Base-by-base conservation (phyloP, 2,888 invertebrate species). In the Morinoia aosen region DNA sequence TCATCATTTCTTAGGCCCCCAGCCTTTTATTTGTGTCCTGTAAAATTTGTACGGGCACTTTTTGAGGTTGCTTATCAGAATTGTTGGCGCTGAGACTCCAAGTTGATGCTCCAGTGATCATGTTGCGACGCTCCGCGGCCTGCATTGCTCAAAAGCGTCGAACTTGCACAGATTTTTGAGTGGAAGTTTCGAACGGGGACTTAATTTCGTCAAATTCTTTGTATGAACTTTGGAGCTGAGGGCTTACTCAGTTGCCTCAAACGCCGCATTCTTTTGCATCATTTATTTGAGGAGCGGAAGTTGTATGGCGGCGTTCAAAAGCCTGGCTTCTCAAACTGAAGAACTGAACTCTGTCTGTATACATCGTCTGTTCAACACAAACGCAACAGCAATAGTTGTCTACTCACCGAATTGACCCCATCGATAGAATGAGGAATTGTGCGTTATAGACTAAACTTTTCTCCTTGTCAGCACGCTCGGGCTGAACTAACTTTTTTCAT, bases 181-280 rank as follows among this genome's bases (percentile, higher is more conserved):
- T n/a, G 58, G 25, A 93, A 93, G 57, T 93, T 93, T 48, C 48
- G 57, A 8, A 40, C 25, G 57, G 57, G 93, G 93, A 93, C 93
- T 93, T 93, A 93, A 93, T 93, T 93, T 57, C 93, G 93, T 93
- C 48, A 93, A 93, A 48, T 93, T 93, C 93, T 57, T 57, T 93
- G 19, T 93, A 57, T 48, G 39, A 93, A 93, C 48, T 57, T 93
- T 48, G 8, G 12, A 93, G 56, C 57, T 56, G 57, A 57, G 33
- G 58, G 93, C 56, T 93, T 93, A 93, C 93, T 93, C 57, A n/a
- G 93, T 57, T 93, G 93, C 93, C 57, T 93, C 48, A 93, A 57
- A 93, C 19, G 57, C 25, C 5, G 57, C 57, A 57, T 93, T 93
- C 57, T 93, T 93, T 57, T 93, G 33, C 39, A 12, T 57, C 33